Evolutionary conservation across 2,113 vertebrate genomes (phyloP).

Genomic region (Andinoacara biseriatus): DNA sequence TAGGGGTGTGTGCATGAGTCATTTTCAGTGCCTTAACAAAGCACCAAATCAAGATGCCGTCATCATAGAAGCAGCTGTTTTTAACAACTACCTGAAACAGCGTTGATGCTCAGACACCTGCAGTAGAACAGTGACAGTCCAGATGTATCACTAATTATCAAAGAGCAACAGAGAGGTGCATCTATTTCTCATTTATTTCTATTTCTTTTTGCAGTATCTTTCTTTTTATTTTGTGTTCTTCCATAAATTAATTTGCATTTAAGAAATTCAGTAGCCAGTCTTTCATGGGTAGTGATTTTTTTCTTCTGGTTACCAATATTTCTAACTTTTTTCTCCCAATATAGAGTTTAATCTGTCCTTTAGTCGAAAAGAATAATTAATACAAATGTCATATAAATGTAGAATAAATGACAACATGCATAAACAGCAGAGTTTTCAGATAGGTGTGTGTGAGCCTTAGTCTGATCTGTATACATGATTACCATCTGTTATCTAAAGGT

Average conservation of each 20-base stretch:
- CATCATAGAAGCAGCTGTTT: neutral
- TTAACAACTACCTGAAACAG: too few species aligned
- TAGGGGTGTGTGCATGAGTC: neutral
- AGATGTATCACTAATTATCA: neutral
- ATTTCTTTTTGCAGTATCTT: neutral
- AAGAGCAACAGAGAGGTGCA: neutral
- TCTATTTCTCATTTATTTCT: neutral
- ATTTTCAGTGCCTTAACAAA: too few species aligned
- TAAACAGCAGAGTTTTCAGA: neutral
- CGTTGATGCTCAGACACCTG: neutral
- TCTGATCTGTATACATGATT: neutral
- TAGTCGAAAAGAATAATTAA: neutral
- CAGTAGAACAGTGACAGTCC: neutral
- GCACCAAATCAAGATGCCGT: too few species aligned
- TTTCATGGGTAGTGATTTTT: neutral
- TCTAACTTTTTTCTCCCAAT: neutral
- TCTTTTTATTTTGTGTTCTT: neutral
- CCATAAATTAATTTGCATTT: neutral
- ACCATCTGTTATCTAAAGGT: neutral
- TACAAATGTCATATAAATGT: neutral
- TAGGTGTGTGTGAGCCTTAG: too few species aligned
- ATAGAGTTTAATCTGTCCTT: neutral
- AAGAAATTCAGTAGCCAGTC: neutral
- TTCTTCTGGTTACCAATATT: neutral
- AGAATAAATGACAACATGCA: neutral